Percentiles rank a stretch among this genome's conserved stretches.
Conservation (phyloP, 2,113 vertebrate species). For the Plecturocebus donacophilus region DNA sequence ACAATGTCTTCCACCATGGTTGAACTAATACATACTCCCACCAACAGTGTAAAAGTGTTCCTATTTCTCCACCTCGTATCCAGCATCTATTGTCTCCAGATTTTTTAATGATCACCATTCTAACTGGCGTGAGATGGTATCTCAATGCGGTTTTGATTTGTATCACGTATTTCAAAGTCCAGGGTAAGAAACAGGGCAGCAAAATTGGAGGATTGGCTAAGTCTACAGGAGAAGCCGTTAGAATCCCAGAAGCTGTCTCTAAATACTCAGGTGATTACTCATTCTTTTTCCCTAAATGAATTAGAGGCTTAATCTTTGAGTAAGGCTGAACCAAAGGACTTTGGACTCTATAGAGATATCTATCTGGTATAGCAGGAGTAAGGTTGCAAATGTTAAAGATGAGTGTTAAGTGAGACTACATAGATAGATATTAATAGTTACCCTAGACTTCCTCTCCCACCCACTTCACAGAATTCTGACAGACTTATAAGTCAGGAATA, state of each 20-base stretch:
- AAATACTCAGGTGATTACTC: background rate
- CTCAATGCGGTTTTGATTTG: too few relatives aligned
- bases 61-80: too few relatives aligned
- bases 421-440: background rate
- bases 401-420: background rate
- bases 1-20: too few relatives aligned
- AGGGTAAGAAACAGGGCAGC: background rate
- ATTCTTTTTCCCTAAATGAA: background rate
- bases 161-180: background rate
- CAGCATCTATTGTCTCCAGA: too few relatives aligned
- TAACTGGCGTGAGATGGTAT: too few relatives aligned
- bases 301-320: background rate
- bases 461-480: background rate
- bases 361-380: background rate
- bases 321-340: background rate
- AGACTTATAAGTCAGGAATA: background rate
- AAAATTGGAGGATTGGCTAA: background rate
- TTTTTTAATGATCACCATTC: too few relatives aligned
- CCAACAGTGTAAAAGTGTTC: too few relatives aligned
- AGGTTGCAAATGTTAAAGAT: background rate
- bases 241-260: background rate
- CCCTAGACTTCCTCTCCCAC: background rate
- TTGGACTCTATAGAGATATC: background rate
- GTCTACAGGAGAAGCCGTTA: background rate
- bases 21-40: too few relatives aligned